These are phyloP conservation scores for Entomyzon cyanotis DNA, from an alignment of 2,113 vertebrate genomes.

Conservation along the genomic window DNA sequence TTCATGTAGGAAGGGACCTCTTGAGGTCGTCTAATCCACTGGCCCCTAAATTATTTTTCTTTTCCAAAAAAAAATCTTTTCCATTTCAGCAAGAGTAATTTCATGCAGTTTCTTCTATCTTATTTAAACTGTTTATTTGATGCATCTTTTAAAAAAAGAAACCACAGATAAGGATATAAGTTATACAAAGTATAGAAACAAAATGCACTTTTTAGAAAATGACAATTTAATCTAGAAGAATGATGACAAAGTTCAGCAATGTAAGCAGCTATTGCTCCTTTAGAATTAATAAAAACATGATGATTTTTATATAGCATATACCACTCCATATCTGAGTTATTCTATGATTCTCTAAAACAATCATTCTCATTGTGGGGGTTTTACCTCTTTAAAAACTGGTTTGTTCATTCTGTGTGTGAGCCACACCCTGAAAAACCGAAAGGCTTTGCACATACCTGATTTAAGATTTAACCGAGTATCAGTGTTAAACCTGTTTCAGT, in stretches of 20 bases:
- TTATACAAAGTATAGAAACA: not conserved
- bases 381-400: not conserved
- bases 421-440: not conserved
- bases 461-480: slow-evolving; percentile 4
- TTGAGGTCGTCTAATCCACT: not conserved
- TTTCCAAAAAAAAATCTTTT: not conserved
- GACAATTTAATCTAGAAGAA: not conserved
- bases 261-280: not conserved
- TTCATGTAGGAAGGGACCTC: not conserved
- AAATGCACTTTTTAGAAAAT: not conserved
- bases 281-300: not conserved
- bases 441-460: not conserved
- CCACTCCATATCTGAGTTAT: not conserved
- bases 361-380: not conserved
- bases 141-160: not conserved
- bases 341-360: not conserved
- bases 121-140: not conserved
- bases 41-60: not conserved
- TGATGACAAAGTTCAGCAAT: not conserved
- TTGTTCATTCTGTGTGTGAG: not conserved
- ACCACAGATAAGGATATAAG: not conserved
- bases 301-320: not conserved
- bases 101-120: not conserved
- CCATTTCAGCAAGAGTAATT: not conserved
- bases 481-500: not conserved